Conservation (phyloP, 2,888 invertebrate species). For the Acanthopleura granulata region DNA sequence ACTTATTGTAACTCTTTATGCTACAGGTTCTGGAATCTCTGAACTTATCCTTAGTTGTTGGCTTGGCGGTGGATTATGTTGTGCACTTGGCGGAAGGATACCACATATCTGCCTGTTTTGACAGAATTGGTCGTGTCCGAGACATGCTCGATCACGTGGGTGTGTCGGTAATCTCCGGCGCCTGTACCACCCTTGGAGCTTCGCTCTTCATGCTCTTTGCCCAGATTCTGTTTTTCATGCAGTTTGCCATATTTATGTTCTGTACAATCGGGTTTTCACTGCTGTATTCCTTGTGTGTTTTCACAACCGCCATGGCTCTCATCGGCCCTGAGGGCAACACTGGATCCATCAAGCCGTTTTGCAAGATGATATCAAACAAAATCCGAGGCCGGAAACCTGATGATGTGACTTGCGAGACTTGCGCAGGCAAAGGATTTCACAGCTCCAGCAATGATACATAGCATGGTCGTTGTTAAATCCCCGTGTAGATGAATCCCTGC, state of each 20-base stretch:
- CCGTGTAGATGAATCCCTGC: too few relatives aligned
- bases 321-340: conserved; percentile 47
- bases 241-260: conserved; percentile 63
- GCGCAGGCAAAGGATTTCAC: conserved; percentile 19
- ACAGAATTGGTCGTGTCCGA: conserved; percentile 50
- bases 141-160: conserved; percentile 58
- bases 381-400: conserved; percentile 7
- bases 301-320: conserved; percentile 46
- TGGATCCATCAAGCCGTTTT: conserved; percentile 35
- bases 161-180: conserved; percentile 58
- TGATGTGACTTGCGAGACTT: conserved; percentile 6
- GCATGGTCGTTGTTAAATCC: too few relatives aligned
- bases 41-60: conserved; percentile 62
- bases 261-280: conserved; percentile 61
- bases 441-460: neutral
- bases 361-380: neutral
- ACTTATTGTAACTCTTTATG: too few relatives aligned
- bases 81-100: conserved; percentile 64
- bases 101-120: conserved; percentile 45
- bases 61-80: conserved; percentile 62
- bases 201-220: conserved; percentile 62
- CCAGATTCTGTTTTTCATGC: conserved; percentile 57
- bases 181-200: conserved; percentile 59
- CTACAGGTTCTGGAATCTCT: conserved; percentile 58
- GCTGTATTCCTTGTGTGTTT: conserved; percentile 50